Evolutionary conservation across 2,797 vertebrate genomes (phyloP).

Genomic region (Propithecus perrieri): DNA sequence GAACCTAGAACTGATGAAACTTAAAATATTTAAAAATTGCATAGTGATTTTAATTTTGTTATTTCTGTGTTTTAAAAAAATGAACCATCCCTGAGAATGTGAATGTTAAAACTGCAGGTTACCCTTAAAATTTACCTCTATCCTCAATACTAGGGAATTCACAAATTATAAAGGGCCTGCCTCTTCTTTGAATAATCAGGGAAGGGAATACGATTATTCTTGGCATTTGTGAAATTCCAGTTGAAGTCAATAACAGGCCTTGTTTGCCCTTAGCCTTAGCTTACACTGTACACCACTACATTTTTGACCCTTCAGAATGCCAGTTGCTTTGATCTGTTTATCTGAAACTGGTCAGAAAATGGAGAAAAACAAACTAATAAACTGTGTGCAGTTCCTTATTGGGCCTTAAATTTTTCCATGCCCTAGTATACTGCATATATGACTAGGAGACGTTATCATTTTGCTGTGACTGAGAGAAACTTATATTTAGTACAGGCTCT

Average conservation of each 20-base stretch:
- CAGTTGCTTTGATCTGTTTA: neutral
- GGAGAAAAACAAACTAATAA: neutral
- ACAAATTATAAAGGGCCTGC: neutral
- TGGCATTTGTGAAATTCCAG: neutral
- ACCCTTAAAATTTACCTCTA: neutral
- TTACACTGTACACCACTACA: neutral
- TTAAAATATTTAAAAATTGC: neutral
- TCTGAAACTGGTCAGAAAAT: slow-evolving; percentile 18
- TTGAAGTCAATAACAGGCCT: neutral
- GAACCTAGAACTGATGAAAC: slow-evolving; percentile 32
- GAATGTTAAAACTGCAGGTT: neutral
- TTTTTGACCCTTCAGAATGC: neutral
- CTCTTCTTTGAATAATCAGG: neutral
- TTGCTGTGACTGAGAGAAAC: neutral
- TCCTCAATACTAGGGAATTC: neutral
- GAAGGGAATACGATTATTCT: neutral
- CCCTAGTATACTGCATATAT: neutral
- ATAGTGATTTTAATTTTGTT: neutral
- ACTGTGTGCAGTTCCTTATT: neutral
- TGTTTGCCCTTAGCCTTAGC: neutral
- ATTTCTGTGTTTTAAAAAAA: neutral
- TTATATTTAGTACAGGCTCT: neutral
- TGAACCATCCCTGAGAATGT: neutral
- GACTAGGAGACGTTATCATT: neutral
- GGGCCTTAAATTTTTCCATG: neutral